Percentiles rank a stretch among this genome's conserved stretches.
Evolutionary conservation across 2,797 vertebrate genomes (phyloP).

Genomic region (Myotis myotis): DNA sequence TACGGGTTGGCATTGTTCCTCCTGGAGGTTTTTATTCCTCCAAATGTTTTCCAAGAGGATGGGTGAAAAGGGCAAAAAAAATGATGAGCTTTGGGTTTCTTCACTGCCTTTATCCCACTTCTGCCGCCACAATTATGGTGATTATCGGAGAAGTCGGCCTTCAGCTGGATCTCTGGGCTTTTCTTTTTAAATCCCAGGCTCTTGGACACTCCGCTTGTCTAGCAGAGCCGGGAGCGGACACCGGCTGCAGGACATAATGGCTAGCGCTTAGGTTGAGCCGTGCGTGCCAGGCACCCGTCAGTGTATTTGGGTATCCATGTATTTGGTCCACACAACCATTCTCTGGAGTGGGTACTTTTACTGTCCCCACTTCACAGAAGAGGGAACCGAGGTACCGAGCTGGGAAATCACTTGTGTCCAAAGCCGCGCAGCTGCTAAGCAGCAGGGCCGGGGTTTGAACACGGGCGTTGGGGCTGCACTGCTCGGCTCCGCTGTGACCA

Average conservation of each 20-base stretch:
- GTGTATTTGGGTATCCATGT: not conserved
- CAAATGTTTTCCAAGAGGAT: not conserved
- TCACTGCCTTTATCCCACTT: not conserved
- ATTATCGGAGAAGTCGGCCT: not conserved
- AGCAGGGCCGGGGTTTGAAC: not conserved
- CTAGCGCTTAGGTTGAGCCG: not conserved
- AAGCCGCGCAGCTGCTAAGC: accelerated
- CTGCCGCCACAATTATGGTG: not conserved
- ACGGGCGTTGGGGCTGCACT: accelerated
- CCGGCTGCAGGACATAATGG: not conserved
- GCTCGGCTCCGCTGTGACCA: not conserved
- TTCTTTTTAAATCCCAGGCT: not conserved
- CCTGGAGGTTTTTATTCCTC: not conserved
- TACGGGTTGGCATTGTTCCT: not conserved
- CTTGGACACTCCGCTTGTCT: not conserved
- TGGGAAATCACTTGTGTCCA: not conserved
- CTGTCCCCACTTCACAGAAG: not conserved
- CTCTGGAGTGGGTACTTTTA: not conserved
- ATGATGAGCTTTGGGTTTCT: not conserved
- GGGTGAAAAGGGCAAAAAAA: not conserved
- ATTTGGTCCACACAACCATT: not conserved
- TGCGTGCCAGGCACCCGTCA: too few species aligned
- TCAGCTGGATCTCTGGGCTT: not conserved
- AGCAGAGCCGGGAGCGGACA: not conserved
- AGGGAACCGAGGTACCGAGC: not conserved